Conservation (phyloP, 2,113 vertebrate species). For the Hystrix cristata region DNA sequence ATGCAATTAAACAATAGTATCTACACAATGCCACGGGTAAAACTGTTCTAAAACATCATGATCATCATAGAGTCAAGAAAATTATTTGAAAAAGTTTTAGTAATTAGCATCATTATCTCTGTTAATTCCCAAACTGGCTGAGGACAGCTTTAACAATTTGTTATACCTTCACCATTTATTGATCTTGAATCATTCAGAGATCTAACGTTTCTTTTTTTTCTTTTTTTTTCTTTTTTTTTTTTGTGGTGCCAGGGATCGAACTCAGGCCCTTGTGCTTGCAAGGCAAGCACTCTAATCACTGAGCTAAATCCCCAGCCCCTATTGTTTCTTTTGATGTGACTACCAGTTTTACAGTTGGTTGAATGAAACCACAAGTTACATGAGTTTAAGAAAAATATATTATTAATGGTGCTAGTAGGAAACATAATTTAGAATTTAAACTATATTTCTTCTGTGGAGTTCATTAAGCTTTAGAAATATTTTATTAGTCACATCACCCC, state of each 20-base stretch:
- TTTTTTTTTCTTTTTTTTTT: no score
- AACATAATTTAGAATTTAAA: slow-evolving; percentile 50
- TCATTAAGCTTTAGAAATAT: slow-evolving; percentile 63
- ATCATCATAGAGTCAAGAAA: slow-evolving; percentile 5
- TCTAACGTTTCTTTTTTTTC: not conserved
- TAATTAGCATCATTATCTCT: not conserved
- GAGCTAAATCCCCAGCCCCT: no score
- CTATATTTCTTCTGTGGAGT: not conserved
- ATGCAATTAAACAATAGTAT: slow-evolving; percentile 38
- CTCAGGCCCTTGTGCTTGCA: no score
- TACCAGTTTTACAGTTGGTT: not conserved
- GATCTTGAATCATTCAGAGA: not conserved
- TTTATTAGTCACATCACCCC: slow-evolving; percentile 48
- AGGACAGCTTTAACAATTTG: not conserved
- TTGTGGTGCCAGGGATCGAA: no score
- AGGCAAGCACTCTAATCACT: no score
- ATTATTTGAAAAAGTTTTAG: slow-evolving; percentile 1
- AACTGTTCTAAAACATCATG: not conserved
- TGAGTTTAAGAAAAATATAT: not conserved
- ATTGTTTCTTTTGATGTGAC: not conserved
- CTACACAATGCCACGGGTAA: not conserved
- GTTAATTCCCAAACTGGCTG: not conserved
- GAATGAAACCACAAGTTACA: not conserved
- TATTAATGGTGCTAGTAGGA: slow-evolving; percentile 18
- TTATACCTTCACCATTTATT: not conserved